Percentiles rank a stretch among this genome's conserved stretches.
These are phyloP conservation scores for Clarias fuscus DNA, from an alignment of 2,797 vertebrate genomes.

Conservation along the genomic window DNA sequence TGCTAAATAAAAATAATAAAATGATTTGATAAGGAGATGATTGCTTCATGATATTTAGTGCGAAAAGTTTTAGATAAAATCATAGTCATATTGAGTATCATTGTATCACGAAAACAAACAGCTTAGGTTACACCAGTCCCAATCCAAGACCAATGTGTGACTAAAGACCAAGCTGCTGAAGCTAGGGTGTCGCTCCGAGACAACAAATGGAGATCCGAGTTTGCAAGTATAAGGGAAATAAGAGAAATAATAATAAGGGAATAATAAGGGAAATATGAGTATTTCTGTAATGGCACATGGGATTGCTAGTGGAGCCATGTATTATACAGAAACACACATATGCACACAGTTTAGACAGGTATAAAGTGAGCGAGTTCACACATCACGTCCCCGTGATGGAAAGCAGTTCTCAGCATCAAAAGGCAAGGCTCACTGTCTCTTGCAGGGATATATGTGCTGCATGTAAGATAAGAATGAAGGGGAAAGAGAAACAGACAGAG, in stretches of 20 bases:
- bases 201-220: not conserved
- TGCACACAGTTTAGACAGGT: conserved; percentile 16
- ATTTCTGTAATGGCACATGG: not conserved
- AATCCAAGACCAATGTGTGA: not conserved
- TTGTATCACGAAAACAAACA: not conserved
- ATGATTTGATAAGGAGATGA: too few species aligned
- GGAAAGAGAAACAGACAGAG: conserved; percentile 28
- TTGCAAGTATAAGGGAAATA: not conserved
- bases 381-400: conserved; percentile 48
- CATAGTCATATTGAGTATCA: not conserved
- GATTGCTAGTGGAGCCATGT: not conserved
- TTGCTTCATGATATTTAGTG: not conserved
- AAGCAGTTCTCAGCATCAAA: conserved; percentile 56
- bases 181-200: not conserved
- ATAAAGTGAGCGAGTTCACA: conserved; percentile 30
- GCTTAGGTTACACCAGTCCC: not conserved
- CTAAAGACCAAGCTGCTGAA: not conserved
- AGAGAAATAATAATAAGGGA: too few species aligned
- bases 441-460: conserved; percentile 44
- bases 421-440: conserved; percentile 40
- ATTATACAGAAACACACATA: conserved; percentile 18
- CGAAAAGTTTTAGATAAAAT: not conserved
- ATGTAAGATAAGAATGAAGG: conserved; percentile 46
- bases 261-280: too few species aligned
- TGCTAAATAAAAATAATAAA: not conserved